phyloP scores from a whole-genome alignment of 2,113 vertebrate species.

The Ceyx melanurus region DNA sequence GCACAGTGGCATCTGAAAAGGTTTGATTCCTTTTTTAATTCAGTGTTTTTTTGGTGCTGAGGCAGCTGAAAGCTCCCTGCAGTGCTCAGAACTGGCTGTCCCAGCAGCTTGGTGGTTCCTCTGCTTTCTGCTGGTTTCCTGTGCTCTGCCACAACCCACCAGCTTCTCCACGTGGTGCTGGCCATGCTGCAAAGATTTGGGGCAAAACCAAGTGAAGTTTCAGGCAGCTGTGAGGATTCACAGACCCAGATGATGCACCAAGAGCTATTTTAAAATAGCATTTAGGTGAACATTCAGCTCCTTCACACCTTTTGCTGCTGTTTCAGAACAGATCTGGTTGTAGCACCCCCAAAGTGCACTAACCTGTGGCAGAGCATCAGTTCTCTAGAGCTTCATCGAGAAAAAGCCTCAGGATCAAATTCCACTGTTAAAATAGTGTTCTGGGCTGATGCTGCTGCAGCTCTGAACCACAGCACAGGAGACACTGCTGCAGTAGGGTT shows the following conservation, averaged over 20 bases:
- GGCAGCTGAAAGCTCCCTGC: background rate
- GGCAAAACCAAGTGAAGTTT: background rate
- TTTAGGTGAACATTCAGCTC: background rate
- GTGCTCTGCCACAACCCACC: background rate
- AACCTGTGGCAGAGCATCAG: background rate
- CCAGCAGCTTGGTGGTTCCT: background rate
- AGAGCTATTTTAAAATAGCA: background rate
- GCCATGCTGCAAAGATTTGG: fast-evolving
- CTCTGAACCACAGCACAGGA: background rate
- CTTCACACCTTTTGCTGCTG: background rate
- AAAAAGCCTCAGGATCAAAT: background rate
- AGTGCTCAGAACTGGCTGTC: background rate
- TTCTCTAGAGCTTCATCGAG: background rate
- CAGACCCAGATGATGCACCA: background rate
- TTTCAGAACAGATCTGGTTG: background rate
- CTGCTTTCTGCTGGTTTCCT: background rate
- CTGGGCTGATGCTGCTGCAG: background rate
- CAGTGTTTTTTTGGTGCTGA: background rate
- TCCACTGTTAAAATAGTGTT: background rate
- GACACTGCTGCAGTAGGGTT: background rate
- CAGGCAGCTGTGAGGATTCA: background rate
- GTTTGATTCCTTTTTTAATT: fast-evolving
- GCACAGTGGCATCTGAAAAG: background rate
- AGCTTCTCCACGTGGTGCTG: background rate
- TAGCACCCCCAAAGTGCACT: background rate